Evolutionary conservation across 2,113 vertebrate species (phyloP), one percentile per base, ranked within the genome.

Genomic region (Platysteira castanea): DNA sequence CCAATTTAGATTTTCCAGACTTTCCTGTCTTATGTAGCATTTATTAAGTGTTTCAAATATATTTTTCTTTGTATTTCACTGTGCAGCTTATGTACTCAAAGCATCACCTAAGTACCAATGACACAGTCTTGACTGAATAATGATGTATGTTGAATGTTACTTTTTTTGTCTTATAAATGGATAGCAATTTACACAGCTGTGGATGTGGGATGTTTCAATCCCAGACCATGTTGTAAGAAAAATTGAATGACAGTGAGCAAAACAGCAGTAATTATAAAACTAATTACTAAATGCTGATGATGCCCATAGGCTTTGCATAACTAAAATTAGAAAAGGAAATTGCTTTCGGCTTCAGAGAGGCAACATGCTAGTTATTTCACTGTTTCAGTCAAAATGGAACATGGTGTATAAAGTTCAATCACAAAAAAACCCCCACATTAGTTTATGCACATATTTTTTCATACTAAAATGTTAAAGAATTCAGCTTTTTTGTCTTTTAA

Each of bases 181-280:
- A 98, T 98, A 98, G 98, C 98, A 98, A 99, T 99, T 99, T 99
- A 98, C 97, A 98, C 99, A 99, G 99, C 99, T 99, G 99, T 98
- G 98, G 98, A 98, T 98, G 98, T 98, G 99, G 98, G 98, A 99
- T 99, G 98, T 99, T 99, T 98, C 98, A 99, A 99, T 99, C 98
- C 98, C 98, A 98, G 97, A 98, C 98, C 98, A 98, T 98, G 98
- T 98, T 99, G 98, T 99, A 99, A 99, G 99, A 99, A 99, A 99
- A 99, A 99, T 99, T 99, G 98, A 99, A 98, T 98, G 99, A 99
- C 99, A 99, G 98, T 98, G 98, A 99, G 98, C 98, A 98, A 99
- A 99, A 99, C 99, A 99, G 99, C 98, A 99, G 99, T 99, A 99
- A 99, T 99, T 99, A 99, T 99, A 99, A 99, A 99, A 99, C 98